Base-by-base conservation (phyloP, 1,140 invertebrate genomes). In the Palaemon carinicauda region DNA sequence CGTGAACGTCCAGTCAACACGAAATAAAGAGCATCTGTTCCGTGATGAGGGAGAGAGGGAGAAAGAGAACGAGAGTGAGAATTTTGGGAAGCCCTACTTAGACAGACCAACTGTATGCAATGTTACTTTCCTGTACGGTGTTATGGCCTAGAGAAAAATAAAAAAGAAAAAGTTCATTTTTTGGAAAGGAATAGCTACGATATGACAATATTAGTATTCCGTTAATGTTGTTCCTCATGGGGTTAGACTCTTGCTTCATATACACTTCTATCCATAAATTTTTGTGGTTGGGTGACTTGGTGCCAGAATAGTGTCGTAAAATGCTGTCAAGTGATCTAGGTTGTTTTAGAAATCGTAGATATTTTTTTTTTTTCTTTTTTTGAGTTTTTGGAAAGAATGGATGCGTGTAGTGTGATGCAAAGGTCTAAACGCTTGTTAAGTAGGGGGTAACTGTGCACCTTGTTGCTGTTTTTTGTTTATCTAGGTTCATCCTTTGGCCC, bases 401-500 rank as follows among this genome's bases (percentile, higher is more conserved):
- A 51, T 24, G 77, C 12, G 53, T 21, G 33, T 82, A 52, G 56
- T 54, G 53, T 78, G 69, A 74, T 69, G 33, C 52, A 73, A 69
- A 41, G 24, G 74, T 79, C 82, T 74, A 73, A 71, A 19, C 54
- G 41, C 65, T 85, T 69, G 54, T 78, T 79, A 79, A 41, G 54
- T 69, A 85, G 77, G 75, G 73, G 77, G 56, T 79, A 53, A 56
- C 69, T 65, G 60, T 79, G 75, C 74, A 85, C 82, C 51, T 75
- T 83, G 81, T 83, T 83, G 81, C 71, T 71, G 82, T 85, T 85
- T 41, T 41, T 85, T 78, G 74, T 85, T 85, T 75, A 85, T 56
- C 56, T 85, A 79, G 79, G 74, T 85, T 85, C 77, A 85, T 78
- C 51, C 79, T 85, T 85, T 85, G 82, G 82, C 82, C 82, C 82